phyloP scores from a whole-genome alignment of 2,113 vertebrate genomes.

The Bubalus kerabau region DNA sequence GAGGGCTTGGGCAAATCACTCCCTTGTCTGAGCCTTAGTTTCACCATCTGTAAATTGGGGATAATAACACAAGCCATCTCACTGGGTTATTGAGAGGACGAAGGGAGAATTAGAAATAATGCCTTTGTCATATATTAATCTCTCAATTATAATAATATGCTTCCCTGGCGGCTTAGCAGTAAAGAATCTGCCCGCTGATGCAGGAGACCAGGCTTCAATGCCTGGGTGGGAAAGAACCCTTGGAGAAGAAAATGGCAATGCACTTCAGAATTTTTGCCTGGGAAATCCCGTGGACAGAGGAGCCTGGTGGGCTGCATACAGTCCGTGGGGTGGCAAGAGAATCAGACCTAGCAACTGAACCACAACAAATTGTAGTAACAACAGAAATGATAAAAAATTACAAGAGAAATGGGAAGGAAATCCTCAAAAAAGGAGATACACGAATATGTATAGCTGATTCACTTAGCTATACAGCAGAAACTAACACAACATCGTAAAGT shows the following conservation, averaged over 20 bases:
- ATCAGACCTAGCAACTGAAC: background rate
- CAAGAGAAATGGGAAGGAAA: background rate
- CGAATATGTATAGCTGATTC: background rate
- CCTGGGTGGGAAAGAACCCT: background rate
- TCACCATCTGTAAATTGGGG: background rate
- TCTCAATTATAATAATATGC: no score
- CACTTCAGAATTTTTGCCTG: background rate
- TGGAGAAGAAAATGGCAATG: background rate
- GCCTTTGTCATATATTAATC: background rate
- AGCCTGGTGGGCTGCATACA: background rate
- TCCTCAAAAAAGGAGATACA: background rate
- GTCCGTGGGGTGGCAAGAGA: background rate
- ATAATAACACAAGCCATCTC: accelerated
- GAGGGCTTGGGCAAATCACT: no score
- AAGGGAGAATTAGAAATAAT: accelerated
- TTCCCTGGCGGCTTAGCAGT: background rate
- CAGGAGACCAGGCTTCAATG: background rate
- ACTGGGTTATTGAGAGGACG: background rate
- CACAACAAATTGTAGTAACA: background rate
- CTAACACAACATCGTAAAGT: background rate
- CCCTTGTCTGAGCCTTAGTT: background rate
- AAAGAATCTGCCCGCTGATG: background rate
- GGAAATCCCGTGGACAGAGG: background rate
- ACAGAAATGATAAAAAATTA: background rate
- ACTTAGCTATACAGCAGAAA: background rate